These are phyloP conservation scores for Irena cyanogastra DNA, from an alignment of 2,113 vertebrate species.

Conservation along the genomic window DNA sequence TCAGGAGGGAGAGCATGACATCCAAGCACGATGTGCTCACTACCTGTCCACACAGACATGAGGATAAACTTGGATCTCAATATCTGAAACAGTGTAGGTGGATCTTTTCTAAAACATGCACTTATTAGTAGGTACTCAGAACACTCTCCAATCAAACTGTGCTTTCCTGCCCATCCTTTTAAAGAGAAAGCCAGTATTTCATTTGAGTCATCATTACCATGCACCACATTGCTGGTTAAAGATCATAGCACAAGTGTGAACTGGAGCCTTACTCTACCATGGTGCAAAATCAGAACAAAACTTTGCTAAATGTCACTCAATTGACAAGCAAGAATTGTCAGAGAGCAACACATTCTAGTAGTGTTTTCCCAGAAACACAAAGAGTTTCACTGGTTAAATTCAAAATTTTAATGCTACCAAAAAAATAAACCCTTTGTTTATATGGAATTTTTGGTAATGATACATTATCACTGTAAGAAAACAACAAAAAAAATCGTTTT, in stretches of 20 bases:
- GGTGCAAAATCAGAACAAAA: background rate
- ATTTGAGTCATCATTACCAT: background rate
- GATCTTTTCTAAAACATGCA: background rate
- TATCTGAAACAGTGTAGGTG: background rate
- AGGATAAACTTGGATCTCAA: background rate
- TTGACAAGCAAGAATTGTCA: background rate
- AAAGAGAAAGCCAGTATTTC: background rate
- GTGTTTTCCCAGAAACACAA: background rate
- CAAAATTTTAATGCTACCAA: background rate
- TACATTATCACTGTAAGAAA: background rate
- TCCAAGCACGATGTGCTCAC: background rate
- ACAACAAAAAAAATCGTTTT: background rate
- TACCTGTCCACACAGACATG: background rate
- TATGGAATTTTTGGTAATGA: background rate
- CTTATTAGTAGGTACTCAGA: background rate
- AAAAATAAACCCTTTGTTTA: background rate
- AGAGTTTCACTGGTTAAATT: background rate
- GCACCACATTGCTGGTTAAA: background rate
- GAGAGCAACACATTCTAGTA: background rate
- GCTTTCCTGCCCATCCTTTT: background rate
- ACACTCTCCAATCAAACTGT: rapidly evolving
- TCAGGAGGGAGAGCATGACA: background rate
- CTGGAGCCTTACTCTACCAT: background rate
- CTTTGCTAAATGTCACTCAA: background rate
- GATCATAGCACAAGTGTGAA: background rate